Conservation (phyloP, 1,140 invertebrate genomes). For the Aricia agestis region DNA sequence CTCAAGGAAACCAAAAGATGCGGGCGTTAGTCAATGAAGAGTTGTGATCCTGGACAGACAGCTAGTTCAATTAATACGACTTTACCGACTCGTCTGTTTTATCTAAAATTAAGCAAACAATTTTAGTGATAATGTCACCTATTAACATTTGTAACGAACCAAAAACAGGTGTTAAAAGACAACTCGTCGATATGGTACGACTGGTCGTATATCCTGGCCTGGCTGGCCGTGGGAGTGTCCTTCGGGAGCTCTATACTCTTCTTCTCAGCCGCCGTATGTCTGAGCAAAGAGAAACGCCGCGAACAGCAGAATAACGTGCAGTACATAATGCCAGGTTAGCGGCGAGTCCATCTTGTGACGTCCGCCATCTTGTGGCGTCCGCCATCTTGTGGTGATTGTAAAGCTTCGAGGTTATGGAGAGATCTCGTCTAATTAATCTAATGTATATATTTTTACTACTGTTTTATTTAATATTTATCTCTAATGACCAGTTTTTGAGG, state of each 20-base stretch:
- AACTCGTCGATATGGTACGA: slow-evolving; percentile 84
- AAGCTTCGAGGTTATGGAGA: slow-evolving; percentile 63
- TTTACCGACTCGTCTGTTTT: too few species aligned
- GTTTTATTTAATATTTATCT: not conserved
- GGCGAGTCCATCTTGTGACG: slow-evolving; percentile 45
- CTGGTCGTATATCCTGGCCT: slow-evolving; percentile 90
- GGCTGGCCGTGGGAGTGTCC: slow-evolving; percentile 86
- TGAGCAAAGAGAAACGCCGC: slow-evolving; percentile 81
- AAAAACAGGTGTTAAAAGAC: slow-evolving; percentile 82
- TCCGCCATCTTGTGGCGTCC: slow-evolving; percentile 40
- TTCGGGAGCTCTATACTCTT: slow-evolving; percentile 86
- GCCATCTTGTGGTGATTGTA: slow-evolving; percentile 52
- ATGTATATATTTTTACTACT: slow-evolving; percentile 13
- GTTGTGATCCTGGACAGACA: too few species aligned
- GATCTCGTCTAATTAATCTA: not conserved
- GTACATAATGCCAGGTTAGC: slow-evolving; percentile 91
- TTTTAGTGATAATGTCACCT: too few species aligned
- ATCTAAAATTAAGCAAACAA: too few species aligned
- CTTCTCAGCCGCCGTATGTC: slow-evolving; percentile 86
- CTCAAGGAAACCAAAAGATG: too few species aligned
- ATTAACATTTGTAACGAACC: slow-evolving; percentile 17
- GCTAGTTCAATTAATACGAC: too few species aligned
- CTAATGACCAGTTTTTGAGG: not conserved
- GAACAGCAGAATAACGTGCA: slow-evolving; percentile 88
- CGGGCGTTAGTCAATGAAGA: too few species aligned